Evolutionary conservation across 2,888 invertebrate species (phyloP).

Genomic region (Ptychoptera albimana): DNA sequence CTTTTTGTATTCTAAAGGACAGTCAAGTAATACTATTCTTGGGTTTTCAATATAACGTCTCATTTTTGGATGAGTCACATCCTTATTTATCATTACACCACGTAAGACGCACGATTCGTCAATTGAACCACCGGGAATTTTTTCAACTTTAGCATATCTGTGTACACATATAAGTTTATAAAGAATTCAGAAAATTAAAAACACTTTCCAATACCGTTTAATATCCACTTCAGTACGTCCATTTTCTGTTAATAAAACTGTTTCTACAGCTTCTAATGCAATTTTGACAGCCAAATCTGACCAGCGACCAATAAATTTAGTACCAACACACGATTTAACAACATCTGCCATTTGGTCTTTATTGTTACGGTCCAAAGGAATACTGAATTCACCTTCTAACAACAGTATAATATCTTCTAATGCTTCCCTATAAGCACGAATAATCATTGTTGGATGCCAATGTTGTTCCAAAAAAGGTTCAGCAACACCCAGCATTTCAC

Average conservation of each 20-base stretch:
- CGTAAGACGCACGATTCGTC: slow-evolving; percentile 86
- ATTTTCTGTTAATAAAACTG: slow-evolving; percentile 74
- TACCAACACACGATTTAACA: slow-evolving; percentile 83
- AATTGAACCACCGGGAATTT: slow-evolving; percentile 88
- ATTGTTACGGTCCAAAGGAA: slow-evolving; percentile 67
- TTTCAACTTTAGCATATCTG: slow-evolving; percentile 83
- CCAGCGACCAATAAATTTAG: slow-evolving; percentile 95
- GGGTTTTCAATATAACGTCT: slow-evolving; percentile 86
- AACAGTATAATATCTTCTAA: slow-evolving; percentile 80
- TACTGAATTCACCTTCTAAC: slow-evolving; percentile 66
- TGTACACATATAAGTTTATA: too few relatives aligned
- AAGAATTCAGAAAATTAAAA: background rate
- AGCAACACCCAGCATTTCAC: slow-evolving; percentile 85
- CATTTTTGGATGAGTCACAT: slow-evolving; percentile 98
- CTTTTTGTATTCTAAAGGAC: slow-evolving; percentile 95
- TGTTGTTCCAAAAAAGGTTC: slow-evolving; percentile 85
- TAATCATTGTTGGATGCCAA: slow-evolving; percentile 95
- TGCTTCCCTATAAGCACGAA: slow-evolving; percentile 85
- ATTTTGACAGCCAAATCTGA: slow-evolving; percentile 90
- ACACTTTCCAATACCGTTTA: slow-evolving; percentile 44
- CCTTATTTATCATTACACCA: slow-evolving; percentile 98
- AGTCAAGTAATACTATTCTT: slow-evolving; percentile 85
- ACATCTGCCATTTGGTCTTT: slow-evolving; percentile 71
- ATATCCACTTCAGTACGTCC: slow-evolving; percentile 93
- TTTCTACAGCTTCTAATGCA: slow-evolving; percentile 86